Base-by-base conservation (phyloP, 2,797 vertebrate genomes). In the Oryzias dopingdopingensis region DNA sequence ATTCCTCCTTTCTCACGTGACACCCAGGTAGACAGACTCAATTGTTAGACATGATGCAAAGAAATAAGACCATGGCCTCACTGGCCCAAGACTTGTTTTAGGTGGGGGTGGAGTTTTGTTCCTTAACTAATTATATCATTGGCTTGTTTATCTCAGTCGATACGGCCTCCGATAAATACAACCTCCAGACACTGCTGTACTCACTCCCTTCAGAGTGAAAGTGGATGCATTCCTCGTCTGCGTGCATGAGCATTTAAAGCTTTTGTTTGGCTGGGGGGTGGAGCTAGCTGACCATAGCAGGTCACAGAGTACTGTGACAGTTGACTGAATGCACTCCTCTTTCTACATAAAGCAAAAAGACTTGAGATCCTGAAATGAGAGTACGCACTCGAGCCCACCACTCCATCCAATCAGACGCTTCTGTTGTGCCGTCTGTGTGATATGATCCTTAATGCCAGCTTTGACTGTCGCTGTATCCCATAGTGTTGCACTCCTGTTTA, bases 401-500 rank as follows among this genome's bases (percentile, higher is more conserved):
- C 67, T 59, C 68, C 76, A 57, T 72, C 77, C 23, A 58, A 77
- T 75, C 68, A 29, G 55, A 42, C 4, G 56, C 49, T 23, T 53
- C 18, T 59, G 49, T 82, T 18, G 55, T 80, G 68, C 63, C 70
- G 62, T 75, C 62, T 79, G 52, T 72, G 67, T 68, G 45, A 42
- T 70, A 52, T 18, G n/a, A 53, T 12, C 10, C 8, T 37, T 13
- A 12, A 65, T 8, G 55, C 77, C 79, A 74, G 85, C 74, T 80
- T 63, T 81, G 57, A 74, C 57, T 80, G 81, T 80, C 64, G 68
- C 50, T 79, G 67, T 84, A 65, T 76, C 52, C 77, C 24, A 79
- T 72, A 65, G 63, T 76, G 84, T 80, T 80, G 74, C 87, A 86
- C 82, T 90, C 86, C 76, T 65, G 46, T 77, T 62, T 74, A 78